Base-by-base conservation (phyloP, 1,140 invertebrate species). In the Yoshiicerus persimilis region DNA sequence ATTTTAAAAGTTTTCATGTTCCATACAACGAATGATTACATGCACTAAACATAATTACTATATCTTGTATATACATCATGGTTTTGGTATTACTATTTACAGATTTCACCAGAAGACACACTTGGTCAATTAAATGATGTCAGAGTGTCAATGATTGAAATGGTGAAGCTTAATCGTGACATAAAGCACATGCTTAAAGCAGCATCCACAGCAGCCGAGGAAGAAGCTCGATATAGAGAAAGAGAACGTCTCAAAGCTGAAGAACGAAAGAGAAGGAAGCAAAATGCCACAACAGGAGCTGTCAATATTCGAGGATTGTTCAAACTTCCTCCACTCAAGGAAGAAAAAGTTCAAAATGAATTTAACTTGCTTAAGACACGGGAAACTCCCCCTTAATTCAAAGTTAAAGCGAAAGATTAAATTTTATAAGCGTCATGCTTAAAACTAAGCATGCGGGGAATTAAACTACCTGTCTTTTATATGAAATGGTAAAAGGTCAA, bases 111-210 rank as follows among this genome's bases (percentile, higher is more conserved):
- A 10, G 88, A 89, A 27, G 89, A 90, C 27, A 89, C 89, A 10
- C n/a, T 90, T 13, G 86, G 87, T 23, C 89, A 90, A 66, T 56
- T 90, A 2, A 41, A 87, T 27, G 86, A 89, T 75, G 86, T 90
- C 47, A 23, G 87, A 27, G 27, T 84, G 5, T 87, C 88, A 25
- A 88, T 90, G 86, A 41, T 85, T 13, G 89, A 90, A 41, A 90
- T 90, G 66, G 30, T 66, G 27, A 90, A 90, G 30, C 70, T 90
- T 41, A 87, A 70, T 23, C 75, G 83, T n/a, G 89, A 90, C 36
- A 88, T 90, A n/a, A 88, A 90, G 41, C 87, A 88, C 32, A 88
- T 90, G 86, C 36, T 88, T 30, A 87, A 77, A 87, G 32, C 62
- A 23, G 89, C 89, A 10, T 25, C 41, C 8, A 16, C 56, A 16